Conservation (phyloP, 2,797 vertebrate species). For the Morelia viridis region DNA sequence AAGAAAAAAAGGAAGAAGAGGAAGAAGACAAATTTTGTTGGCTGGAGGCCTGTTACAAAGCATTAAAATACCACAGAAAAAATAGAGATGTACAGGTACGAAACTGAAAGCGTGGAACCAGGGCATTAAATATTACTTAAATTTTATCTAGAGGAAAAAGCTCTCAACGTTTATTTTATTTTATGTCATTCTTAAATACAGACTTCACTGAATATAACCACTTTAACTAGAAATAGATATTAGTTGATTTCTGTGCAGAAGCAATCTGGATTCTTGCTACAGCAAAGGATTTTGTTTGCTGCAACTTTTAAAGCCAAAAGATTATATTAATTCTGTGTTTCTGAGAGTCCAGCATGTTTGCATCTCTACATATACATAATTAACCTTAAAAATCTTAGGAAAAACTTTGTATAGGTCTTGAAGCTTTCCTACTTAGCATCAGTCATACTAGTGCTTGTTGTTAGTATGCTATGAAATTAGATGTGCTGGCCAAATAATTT, state of each 20-base stretch:
- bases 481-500: constrained; percentile 12
- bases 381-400: not conserved
- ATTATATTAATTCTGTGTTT: not conserved
- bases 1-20: constrained; percentile 73
- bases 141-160: not conserved
- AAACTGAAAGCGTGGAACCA: not conserved
- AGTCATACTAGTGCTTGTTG: not conserved
- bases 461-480: not conserved
- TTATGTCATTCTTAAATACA: not conserved
- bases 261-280: not conserved
- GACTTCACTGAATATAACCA: not conserved
- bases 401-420: not conserved
- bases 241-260: not conserved
- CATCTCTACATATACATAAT: not conserved
- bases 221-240: not conserved
- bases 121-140: not conserved
- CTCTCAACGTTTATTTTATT: not conserved
- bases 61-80: constrained; percentile 84
- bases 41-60: constrained; percentile 86
- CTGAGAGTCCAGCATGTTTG: not conserved
- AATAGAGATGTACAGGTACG: constrained; percentile 82
- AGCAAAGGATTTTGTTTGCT: too few relatives aligned
- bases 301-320: not conserved
- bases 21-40: constrained; percentile 80
- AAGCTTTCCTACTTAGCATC: not conserved